phyloP scores from a whole-genome alignment of 2,888 invertebrate genomes.

The Idaea aversata region DNA sequence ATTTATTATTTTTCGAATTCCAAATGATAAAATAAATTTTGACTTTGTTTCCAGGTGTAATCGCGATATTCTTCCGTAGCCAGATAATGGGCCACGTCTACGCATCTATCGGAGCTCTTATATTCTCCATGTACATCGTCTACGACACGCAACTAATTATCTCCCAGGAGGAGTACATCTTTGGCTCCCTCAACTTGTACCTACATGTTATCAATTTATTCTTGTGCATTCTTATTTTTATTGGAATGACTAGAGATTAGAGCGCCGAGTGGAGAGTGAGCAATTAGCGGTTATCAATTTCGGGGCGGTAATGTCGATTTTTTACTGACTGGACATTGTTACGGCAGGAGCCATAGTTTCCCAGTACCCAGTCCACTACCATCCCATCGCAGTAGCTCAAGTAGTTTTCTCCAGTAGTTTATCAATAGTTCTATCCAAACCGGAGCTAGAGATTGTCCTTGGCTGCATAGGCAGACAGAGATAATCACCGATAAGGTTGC shows the following conservation, averaged over 20 bases:
- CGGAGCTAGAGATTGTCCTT: no score
- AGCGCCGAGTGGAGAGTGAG: neutral
- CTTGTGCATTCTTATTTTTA: constrained; percentile 90
- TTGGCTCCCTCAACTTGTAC: constrained; percentile 94
- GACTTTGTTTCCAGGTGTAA: constrained; percentile 64
- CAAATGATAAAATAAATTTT: constrained; percentile 35
- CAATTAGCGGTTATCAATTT: neutral
- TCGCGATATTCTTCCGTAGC: constrained; percentile 84
- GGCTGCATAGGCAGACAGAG: no score
- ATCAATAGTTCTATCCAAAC: no score
- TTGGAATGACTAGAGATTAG: constrained; percentile 76
- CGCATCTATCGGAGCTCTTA: constrained; percentile 90
- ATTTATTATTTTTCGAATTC: no score
- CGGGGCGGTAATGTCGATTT: neutral
- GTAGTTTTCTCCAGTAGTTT: no score
- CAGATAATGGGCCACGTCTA: constrained; percentile 86
- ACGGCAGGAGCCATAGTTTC: no score
- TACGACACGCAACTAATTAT: constrained; percentile 96
- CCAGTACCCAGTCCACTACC: no score
- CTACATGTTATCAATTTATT: constrained; percentile 95
- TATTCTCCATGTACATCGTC: constrained; percentile 94
- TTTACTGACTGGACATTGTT: no score
- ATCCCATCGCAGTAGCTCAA: no score
- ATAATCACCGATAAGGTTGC: no score
- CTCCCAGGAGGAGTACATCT: constrained; percentile 96